Conservation (phyloP, 2,113 vertebrate species). For the Empidonax traillii region DNA sequence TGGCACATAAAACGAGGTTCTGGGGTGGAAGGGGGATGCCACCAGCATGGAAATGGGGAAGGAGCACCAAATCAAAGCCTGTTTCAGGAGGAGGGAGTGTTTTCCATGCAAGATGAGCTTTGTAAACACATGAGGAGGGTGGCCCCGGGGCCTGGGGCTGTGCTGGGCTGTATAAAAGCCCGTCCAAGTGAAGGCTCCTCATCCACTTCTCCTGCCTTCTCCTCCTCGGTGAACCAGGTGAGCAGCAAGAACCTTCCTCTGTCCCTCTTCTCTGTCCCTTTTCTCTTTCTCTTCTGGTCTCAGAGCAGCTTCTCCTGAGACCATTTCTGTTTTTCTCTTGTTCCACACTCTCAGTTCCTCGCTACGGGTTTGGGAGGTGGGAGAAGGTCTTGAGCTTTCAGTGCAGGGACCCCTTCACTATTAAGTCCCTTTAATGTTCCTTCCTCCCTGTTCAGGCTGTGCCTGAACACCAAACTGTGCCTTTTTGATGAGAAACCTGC, state of each 20-base stretch:
- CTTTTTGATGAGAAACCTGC: background rate
- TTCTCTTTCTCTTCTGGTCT: no score
- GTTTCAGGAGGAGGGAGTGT: fast-evolving
- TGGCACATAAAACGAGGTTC: background rate
- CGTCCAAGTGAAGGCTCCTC: background rate
- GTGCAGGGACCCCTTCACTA: background rate
- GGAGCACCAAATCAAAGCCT: background rate
- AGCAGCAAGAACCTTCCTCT: fast-evolving
- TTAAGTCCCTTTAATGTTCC: background rate
- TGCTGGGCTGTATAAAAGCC: background rate
- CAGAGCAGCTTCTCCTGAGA: background rate
- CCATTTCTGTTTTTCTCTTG: fast-evolving
- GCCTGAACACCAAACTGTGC: fast-evolving
- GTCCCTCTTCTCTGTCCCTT: fast-evolving
- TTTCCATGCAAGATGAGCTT: background rate
- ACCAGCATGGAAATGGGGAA: background rate
- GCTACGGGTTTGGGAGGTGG: fast-evolving
- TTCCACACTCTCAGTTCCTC: no score
- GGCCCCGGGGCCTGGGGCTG: background rate
- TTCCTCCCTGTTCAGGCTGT: fast-evolving
- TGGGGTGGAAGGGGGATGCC: background rate
- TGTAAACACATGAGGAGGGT: background rate
- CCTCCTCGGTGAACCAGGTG: background rate
- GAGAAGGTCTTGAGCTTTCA: background rate
- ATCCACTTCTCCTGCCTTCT: conserved; percentile 3